These are phyloP conservation scores for Parascotia fuliginaria DNA, from an alignment of 2,888 invertebrate genomes.

Conservation along the genomic window DNA sequence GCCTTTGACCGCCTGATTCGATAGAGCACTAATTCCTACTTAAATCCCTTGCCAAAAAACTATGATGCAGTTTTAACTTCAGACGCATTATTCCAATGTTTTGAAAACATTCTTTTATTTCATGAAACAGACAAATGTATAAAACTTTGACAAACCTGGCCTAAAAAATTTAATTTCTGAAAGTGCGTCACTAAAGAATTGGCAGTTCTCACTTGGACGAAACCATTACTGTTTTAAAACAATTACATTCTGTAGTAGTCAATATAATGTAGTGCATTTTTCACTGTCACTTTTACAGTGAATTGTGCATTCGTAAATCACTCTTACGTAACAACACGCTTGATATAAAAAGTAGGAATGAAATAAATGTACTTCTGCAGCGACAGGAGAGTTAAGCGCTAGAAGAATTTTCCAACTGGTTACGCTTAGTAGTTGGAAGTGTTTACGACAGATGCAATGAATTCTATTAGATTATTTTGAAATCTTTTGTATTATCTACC, in stretches of 20 bases:
- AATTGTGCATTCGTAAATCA: constrained; percentile 64
- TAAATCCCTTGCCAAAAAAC: no score
- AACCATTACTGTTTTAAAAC: constrained; percentile 41
- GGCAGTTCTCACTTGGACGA: constrained; percentile 9
- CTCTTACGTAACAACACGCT: constrained; percentile 51
- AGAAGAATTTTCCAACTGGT: constrained; percentile 42
- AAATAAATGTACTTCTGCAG: constrained; percentile 46
- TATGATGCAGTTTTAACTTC: no score
- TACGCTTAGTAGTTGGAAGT: constrained; percentile 24
- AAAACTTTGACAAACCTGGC: constrained; percentile 23
- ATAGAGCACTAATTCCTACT: no score
- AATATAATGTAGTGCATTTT: constrained; percentile 56
- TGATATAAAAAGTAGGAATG: constrained; percentile 56
- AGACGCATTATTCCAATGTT: neutral
- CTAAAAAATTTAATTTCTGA: constrained; percentile 40
- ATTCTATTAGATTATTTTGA: constrained; percentile 27
- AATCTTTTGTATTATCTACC: neutral
- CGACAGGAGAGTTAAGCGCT: constrained; percentile 40
- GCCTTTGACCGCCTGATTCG: no score
- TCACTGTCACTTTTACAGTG: constrained; percentile 60
- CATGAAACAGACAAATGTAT: constrained; percentile 29
- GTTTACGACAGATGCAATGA: constrained; percentile 32
- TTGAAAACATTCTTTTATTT: constrained; percentile 25
- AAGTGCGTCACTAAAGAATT: constrained; percentile 16
- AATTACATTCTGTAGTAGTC: constrained; percentile 44